Evolutionary conservation across 2,797 vertebrate genomes (phyloP), one percentile per base, ranked within the genome.

Genomic region (Decapterus maruadsi): DNA sequence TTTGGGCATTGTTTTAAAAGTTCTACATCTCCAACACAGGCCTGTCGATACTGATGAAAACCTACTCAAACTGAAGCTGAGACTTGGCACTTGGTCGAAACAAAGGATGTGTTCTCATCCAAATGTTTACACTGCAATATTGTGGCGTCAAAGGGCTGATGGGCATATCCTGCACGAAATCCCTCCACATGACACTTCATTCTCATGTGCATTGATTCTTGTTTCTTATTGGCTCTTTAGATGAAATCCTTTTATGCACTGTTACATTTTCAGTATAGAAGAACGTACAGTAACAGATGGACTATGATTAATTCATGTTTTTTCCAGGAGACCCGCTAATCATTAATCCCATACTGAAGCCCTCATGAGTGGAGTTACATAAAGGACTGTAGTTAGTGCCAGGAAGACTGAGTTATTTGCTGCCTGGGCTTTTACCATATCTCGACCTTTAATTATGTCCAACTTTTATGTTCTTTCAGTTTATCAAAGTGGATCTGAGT

Each of bases 231-330:
- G n/a, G 12, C 6, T 8, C 34, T 36, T 36, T 36, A n/a, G 31
- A 57, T 36, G 17, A 57, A 17, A 34, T 19, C 31, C 55, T 8
- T 8, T 57, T 8, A 34, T 56, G 36, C 12, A 40, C 57, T 40
- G 36, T 26, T 26, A 22, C 5, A 19, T 61, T 42, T 60, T 29
- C 29, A 43, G 57, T 17, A 53, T 71, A 43, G 51, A 59, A 50
- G 20, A 58, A 59, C 29, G 7, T 36, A 50, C 34, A 19, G 46
- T 29, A n/a, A 53, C 46, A 61, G 57, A 71, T 71, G 45, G 20
- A 54, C 20, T 54, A 14, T 59, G 36, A 14, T 42, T 43, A 43
- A 50, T 22, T 54, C 12, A 54, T 26, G 22, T 1, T 14, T 22
- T 9, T 22, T 65, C 19, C 12, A 38, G 46, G 31, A 19, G n/a